Conservation (phyloP, 1,140 invertebrate species). For the Monomorium pharaonis region DNA sequence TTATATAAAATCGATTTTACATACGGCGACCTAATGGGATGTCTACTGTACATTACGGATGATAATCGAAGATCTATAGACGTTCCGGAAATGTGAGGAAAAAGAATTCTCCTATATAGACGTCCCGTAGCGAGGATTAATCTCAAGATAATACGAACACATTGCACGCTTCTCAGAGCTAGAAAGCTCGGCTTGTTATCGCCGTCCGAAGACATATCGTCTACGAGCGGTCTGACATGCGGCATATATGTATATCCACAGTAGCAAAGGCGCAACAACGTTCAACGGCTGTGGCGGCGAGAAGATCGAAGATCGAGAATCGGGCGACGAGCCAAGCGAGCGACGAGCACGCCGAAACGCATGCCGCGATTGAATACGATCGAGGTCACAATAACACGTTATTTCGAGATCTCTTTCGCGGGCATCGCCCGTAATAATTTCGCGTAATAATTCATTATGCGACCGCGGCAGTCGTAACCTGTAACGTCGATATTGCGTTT, state of each 20-base stretch:
- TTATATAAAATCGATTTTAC: neutral
- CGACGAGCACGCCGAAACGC: conserved; percentile 24
- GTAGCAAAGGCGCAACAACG: conserved; percentile 5
- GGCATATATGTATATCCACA: neutral
- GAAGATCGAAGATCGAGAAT: conserved; percentile 60
- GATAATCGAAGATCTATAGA: neutral
- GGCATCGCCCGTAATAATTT: conserved; percentile 52
- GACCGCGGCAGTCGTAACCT: neutral
- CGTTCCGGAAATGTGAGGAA: neutral
- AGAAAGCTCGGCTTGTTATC: conserved; percentile 20
- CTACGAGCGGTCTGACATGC: neutral
- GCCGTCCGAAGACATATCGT: neutral
- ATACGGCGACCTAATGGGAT: neutral
- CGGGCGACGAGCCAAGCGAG: conserved; percentile 63
- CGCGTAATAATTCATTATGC: conserved; percentile 58
- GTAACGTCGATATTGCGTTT: conserved; percentile 13
- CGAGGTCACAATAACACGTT: conserved; percentile 64
- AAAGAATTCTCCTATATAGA: neutral
- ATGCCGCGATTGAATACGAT: conserved; percentile 36
- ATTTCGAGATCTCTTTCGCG: conserved; percentile 65
- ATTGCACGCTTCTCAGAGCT: neutral
- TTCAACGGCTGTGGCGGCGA: conserved; percentile 15
- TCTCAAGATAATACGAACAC: neutral
- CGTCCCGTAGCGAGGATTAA: neutral
- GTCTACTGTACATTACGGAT: neutral